Base-by-base conservation (phyloP, 2,888 invertebrate genomes). In the Oxystoma pomonae region DNA sequence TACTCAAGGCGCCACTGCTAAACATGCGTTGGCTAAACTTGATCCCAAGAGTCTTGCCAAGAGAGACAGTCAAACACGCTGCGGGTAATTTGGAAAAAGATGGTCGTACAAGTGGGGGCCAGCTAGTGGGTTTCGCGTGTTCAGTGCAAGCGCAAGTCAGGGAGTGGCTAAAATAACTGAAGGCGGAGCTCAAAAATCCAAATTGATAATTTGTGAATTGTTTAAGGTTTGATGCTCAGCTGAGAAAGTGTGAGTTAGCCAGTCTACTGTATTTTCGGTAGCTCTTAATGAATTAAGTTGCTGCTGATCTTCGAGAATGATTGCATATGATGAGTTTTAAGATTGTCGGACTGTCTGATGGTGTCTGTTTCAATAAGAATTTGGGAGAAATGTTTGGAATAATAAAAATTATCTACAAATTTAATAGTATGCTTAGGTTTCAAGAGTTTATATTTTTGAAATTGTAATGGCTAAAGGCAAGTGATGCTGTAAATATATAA, bases 1-100 rank as follows among this genome's bases (percentile, higher is more conserved):
- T 76, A 75, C 77, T 77, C 77, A 77, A 77, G 78, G 76, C 81
- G 82, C 81, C 77, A 80, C 79, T 77, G 78, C 79, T 78, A 76
- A 75, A 79, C 83, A 83, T 84, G 82, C 83, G 83, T 83, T 84
- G 83, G 83, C 84, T 83, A 83, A 83, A 81, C 82, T 83, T 81
- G 62, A 65, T 65, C 64, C 67, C 67, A 67, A 53, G 17, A 81
- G 82, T 80, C 73, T 75, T 67, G 68, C 67, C 69, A 21, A n/a
- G 7, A 21, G 57, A 20, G 20, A n/a, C 3, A 19, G n/a, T 19
- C 58, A 65, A 75, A 74, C 75, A 74, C 73, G 74, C 75, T 72
- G 73, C 69, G 75, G 72, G 5, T 80, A 12, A 16, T 35, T 20
- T 50, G 52, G 50, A 62, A 16, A 21, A 55, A 63, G 66, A 68